Percentiles rank a stretch among this genome's conserved stretches.
Conservation (phyloP, 2,888 invertebrate species). For the Clitarchus hookeri region DNA sequence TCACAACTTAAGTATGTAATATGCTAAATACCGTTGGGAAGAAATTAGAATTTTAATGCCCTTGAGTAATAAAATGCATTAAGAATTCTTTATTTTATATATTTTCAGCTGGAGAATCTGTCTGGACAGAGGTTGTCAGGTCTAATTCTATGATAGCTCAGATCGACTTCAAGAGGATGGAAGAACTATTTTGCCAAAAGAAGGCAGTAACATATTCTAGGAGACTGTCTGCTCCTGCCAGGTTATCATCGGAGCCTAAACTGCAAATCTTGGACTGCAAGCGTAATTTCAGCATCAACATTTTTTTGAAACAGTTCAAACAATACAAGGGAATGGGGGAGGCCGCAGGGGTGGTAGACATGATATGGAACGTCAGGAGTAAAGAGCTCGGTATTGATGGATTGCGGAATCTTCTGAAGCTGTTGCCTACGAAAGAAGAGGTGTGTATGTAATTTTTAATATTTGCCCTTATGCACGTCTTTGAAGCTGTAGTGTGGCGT, state of each 20-base stretch:
- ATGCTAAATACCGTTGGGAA: no score
- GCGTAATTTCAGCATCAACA: slow-evolving; percentile 58
- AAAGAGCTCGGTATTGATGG: slow-evolving; percentile 54
- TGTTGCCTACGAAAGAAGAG: slow-evolving; percentile 57
- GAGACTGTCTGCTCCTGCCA: slow-evolving; percentile 44
- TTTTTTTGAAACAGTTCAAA: slow-evolving; percentile 59
- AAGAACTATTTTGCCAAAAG: slow-evolving; percentile 56
- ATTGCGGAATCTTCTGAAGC: slow-evolving; percentile 54
- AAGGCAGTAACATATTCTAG: slow-evolving; percentile 41
- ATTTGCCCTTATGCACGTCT: no score
- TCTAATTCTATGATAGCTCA: slow-evolving; percentile 27
- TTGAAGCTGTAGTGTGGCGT: no score
- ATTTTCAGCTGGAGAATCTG: not conserved
- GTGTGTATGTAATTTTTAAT: slow-evolving; percentile 46
- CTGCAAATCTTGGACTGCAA: slow-evolving; percentile 54
- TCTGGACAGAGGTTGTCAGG: not conserved
- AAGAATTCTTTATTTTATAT: no score
- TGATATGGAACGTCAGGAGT: slow-evolving; percentile 48
- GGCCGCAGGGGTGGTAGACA: slow-evolving; percentile 46
- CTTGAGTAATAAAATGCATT: no score
- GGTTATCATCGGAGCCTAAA: slow-evolving; percentile 28
- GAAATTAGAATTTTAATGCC: no score
- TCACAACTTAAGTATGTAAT: no score
- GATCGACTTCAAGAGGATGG: slow-evolving; percentile 54
- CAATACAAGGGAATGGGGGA: slow-evolving; percentile 34